Evolutionary conservation across 1,140 invertebrate genomes (phyloP), one percentile per base, ranked within the genome.

Genomic region (Frieseomelitta varia): DNA sequence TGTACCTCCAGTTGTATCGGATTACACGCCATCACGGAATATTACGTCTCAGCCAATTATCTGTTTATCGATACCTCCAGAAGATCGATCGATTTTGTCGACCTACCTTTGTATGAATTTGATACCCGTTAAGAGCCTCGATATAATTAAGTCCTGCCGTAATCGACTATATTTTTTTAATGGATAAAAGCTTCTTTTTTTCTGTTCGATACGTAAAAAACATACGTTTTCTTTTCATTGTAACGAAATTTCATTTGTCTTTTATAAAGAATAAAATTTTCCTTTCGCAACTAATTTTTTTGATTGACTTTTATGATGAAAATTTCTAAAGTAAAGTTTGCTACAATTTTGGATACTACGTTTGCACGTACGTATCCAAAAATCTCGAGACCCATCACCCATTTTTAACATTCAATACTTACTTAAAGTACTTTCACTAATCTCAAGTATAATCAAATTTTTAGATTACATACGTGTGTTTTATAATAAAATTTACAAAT

Each of bases 1-100:
- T 19, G 17, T 21, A 27, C 68, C 34, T 17, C 24, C 47, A 12
- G n/a, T 61, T 69, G 55, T 83, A 78, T 83, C 74, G 63, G 34
- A 75, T 83, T 83, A 83, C 81, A 69, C 12, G 15, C 81, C 55
- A 78, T 83, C 65, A 51, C n/a, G 53, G 53, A 69, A 83, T 78
- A 83, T 83, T 83, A 83, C 81, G 73, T 61, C 74, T 58, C 63
- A n/a, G 24, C 74, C 81, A 83, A 83, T 83, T 83, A 83, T 83
- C 74, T 83, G 74, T 77, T 83, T 83, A 83, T 83, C 74, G 74
- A 77, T 83, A 83, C 75, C 74, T 77, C 53, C 74, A 15, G 81
- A 69, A 83, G 81, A 83, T 83, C 65, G 74, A 83, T 83, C 65
- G 74, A 51, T 56, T n/a, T n/a, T 12, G 58, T 39, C 19, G 81